Percentiles rank a stretch among this genome's conserved stretches.
These are phyloP conservation scores for Ptychoptera contaminata DNA, from an alignment of 2,888 invertebrate species.

Conservation along the genomic window DNA sequence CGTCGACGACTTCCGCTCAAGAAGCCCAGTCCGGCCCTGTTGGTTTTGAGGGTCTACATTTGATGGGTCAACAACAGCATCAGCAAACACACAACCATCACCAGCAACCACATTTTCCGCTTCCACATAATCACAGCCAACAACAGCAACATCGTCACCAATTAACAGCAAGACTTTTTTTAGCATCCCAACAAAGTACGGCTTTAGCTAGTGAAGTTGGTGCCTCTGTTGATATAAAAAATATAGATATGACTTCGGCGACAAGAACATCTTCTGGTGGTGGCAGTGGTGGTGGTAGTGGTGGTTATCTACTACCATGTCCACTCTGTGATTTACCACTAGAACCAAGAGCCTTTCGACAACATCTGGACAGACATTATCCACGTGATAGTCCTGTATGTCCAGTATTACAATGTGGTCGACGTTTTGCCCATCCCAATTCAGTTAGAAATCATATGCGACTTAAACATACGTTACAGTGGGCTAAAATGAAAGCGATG, in stretches of 20 bases:
- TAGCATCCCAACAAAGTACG: constrained; percentile 15
- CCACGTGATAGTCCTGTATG: constrained; percentile 71
- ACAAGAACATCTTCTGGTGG: constrained; percentile 11
- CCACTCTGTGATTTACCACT: constrained; percentile 56
- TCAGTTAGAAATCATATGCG: constrained; percentile 79
- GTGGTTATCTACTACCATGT: constrained; percentile 37
- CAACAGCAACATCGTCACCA: constrained; percentile 28
- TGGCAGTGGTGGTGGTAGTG: constrained; percentile 5
- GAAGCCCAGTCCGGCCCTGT: constrained; percentile 10
- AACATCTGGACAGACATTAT: constrained; percentile 68
- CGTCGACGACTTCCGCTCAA: constrained; percentile 18
- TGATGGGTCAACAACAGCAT: constrained; percentile 20
- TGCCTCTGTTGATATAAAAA: constrained; percentile 24
- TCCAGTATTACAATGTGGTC: constrained; percentile 59
- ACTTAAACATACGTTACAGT: constrained; percentile 63
- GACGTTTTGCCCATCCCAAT: constrained; percentile 68
- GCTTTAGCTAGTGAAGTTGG: no score
- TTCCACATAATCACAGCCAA: constrained; percentile 15
- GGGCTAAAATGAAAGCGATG: constrained; percentile 68
- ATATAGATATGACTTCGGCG: constrained; percentile 15
- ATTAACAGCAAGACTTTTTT: constrained; percentile 30
- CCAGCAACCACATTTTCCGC: constrained; percentile 12
- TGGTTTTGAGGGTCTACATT: constrained; percentile 10
- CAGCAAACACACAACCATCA: constrained; percentile 22
- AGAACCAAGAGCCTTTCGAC: constrained; percentile 47